These are phyloP conservation scores for Takifugu rubripes DNA, from an alignment of 2,797 vertebrate genomes.

Conservation along the genomic window DNA sequence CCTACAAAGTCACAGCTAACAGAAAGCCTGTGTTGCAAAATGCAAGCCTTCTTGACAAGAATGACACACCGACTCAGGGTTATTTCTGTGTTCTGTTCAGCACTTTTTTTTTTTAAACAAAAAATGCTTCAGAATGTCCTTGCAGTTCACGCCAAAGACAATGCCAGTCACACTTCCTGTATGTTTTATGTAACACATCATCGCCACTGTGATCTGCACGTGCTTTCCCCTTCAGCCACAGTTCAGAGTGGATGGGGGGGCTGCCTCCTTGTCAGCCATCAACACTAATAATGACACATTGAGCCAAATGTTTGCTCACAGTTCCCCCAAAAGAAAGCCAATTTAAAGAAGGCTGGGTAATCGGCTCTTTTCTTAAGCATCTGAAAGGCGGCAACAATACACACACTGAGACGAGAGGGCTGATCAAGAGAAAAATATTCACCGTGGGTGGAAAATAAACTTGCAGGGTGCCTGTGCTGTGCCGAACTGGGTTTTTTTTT, in stretches of 20 bases:
- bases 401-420: slow-evolving; percentile 16
- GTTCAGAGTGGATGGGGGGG: too few relatives aligned
- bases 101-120: not conserved
- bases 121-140: slow-evolving; percentile 7
- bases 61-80: not conserved
- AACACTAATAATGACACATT: slow-evolving; percentile 48
- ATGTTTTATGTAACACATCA: not conserved
- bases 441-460: slow-evolving; percentile 33
- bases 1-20: slow-evolving; percentile 8
- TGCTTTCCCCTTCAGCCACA: too few relatives aligned
- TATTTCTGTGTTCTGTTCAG: not conserved
- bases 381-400: slow-evolving; percentile 36
- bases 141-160: not conserved
- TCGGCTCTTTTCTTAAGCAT: slow-evolving; percentile 24
- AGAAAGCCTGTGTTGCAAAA: not conserved
- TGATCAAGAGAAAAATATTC: slow-evolving; percentile 44
- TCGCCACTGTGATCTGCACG: too few relatives aligned
- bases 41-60: not conserved
- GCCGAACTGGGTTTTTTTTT: slow-evolving; percentile 36
- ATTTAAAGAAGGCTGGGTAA: slow-evolving; percentile 44
- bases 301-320: slow-evolving; percentile 46
- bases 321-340: slow-evolving; percentile 36
- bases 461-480: slow-evolving; percentile 22
- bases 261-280: slow-evolving; percentile 28
- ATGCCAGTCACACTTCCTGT: not conserved